Percentiles rank a stretch among this genome's conserved stretches.
Evolutionary conservation across 2,113 vertebrate genomes (phyloP).

Genomic region (Serinus canaria): DNA sequence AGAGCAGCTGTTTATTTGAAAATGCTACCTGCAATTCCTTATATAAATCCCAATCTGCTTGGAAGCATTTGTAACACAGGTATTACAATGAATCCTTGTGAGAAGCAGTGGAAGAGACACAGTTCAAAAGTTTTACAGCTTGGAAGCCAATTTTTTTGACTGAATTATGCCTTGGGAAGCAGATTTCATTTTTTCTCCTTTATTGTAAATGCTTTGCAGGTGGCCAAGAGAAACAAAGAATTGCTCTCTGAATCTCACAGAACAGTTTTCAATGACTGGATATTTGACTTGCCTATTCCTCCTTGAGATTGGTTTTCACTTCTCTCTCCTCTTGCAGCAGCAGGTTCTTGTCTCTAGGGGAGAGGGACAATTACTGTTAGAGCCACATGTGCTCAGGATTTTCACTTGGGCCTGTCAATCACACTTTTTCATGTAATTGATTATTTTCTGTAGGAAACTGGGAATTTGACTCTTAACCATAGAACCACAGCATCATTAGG

Average conservation of each 20-base stretch:
- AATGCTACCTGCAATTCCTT: background rate
- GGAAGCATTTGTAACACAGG: background rate
- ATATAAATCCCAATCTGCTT: background rate
- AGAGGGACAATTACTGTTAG: background rate
- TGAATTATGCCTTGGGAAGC: background rate
- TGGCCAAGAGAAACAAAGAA: background rate
- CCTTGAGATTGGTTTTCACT: background rate
- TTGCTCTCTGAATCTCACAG: background rate
- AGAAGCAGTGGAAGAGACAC: background rate
- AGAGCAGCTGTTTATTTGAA: background rate
- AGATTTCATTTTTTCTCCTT: background rate
- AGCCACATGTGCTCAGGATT: accelerated
- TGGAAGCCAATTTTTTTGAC: background rate
- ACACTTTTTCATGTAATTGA: background rate
- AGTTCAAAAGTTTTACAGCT: background rate
- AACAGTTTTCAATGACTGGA: background rate
- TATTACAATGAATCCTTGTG: background rate
- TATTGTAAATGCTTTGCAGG: background rate
- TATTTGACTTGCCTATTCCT: background rate
- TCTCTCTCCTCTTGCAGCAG: background rate
- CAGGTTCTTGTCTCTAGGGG: background rate
- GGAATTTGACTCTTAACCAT: background rate
- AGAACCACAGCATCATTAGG: background rate
- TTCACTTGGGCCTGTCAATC: background rate
- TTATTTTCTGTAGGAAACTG: background rate